Evolutionary conservation across 2,797 vertebrate species (phyloP).

Genomic region (Leptatherina wallacei): DNA sequence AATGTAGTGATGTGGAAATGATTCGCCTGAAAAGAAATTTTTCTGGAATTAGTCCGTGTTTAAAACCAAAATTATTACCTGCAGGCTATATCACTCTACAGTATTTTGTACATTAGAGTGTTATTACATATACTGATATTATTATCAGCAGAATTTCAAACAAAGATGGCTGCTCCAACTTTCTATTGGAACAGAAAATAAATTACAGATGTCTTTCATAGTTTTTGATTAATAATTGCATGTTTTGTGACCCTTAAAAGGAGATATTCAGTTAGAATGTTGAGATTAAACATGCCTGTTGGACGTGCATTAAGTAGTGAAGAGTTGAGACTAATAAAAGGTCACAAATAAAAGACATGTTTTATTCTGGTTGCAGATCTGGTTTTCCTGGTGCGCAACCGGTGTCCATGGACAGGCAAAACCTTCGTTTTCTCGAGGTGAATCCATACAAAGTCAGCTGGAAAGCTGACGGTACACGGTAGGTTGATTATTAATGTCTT

Average conservation of each 20-base stretch:
- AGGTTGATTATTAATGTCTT: constrained; percentile 64
- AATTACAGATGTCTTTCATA: not conserved
- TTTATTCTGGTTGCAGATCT: constrained; percentile 80
- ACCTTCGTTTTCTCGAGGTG: constrained; percentile 92
- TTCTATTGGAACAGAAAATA: not conserved
- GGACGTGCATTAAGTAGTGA: not conserved
- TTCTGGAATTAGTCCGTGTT: not conserved
- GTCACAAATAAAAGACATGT: not conserved
- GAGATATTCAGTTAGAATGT: not conserved
- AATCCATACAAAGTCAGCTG: constrained; percentile 99
- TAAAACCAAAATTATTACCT: not conserved
- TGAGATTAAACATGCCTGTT: not conserved
- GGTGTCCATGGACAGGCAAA: constrained; percentile 97
- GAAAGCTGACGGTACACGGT: constrained; percentile 99
- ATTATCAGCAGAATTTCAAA: not conserved
- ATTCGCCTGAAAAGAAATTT: not conserved
- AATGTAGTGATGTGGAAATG: not conserved
- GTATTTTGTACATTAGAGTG: not conserved
- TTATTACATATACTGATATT: not conserved
- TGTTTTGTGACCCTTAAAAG: not conserved
- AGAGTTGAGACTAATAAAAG: not conserved
- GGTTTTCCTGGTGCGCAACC: constrained; percentile 98
- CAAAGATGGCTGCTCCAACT: not conserved
- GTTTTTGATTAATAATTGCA: not conserved
- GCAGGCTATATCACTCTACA: not conserved